Conservation (phyloP, 2,888 invertebrate genomes). For the Pseudeuparius sepicola region DNA sequence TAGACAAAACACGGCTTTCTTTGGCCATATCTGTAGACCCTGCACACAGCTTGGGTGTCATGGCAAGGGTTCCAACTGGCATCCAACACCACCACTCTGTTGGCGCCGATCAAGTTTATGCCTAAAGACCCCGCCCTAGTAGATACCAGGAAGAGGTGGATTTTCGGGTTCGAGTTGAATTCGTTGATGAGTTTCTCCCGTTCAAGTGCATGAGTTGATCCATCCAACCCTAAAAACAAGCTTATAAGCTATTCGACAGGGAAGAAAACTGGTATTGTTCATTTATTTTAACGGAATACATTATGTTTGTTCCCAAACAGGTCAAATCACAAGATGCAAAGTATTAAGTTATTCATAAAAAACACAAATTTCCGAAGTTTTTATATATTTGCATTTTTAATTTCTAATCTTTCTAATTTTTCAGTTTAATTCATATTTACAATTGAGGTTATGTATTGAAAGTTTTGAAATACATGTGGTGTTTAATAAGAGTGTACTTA, state of each 20-base stretch:
- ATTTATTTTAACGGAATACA: neutral
- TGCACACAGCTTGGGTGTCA: slow-evolving; percentile 93
- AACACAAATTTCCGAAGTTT: too few relatives aligned
- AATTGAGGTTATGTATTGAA: too few relatives aligned
- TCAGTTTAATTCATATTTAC: too few relatives aligned
- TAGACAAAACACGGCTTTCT: slow-evolving; percentile 91
- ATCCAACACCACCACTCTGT: slow-evolving; percentile 94
- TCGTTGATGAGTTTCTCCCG: slow-evolving; percentile 93
- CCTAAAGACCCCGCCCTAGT: slow-evolving; percentile 95
- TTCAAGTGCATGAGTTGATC: slow-evolving; percentile 88
- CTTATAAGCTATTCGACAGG: too few relatives aligned
- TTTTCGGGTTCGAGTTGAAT: slow-evolving; percentile 81
- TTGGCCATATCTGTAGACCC: slow-evolving; percentile 93
- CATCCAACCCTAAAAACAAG: slow-evolving; percentile 81
- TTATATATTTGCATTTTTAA: too few relatives aligned
- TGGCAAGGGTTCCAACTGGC: slow-evolving; percentile 99
- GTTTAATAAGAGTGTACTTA: too few relatives aligned
- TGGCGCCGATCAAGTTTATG: slow-evolving; percentile 95
- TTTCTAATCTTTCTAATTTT: too few relatives aligned
- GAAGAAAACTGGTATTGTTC: slow-evolving; percentile 11
- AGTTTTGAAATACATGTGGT: too few relatives aligned
- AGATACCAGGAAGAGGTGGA: slow-evolving; percentile 89
- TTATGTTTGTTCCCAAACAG: neutral
- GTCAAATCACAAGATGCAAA: too few relatives aligned
- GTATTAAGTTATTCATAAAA: too few relatives aligned